Evolutionary conservation across 2,113 vertebrate species (phyloP), one percentile per base, ranked within the genome.

Genomic region (Grus americana): DNA sequence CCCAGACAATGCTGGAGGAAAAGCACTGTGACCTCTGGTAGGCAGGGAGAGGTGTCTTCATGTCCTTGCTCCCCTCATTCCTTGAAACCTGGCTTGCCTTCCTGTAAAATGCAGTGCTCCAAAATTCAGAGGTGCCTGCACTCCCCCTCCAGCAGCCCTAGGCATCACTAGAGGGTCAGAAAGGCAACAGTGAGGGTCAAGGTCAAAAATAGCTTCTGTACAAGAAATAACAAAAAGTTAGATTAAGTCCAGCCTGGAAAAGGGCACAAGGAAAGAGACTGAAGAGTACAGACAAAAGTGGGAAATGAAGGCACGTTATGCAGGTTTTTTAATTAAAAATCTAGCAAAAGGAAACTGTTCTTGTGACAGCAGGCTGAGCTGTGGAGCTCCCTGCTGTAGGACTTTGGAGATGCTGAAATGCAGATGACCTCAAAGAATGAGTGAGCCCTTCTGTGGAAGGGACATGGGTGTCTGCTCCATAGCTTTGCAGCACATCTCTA

Each of bases 241-340:
- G 9, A 12, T 27, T 79, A 15, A 42, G 23, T n/a, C 40, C 30
- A 29, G 10, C 7, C 38, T 79, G 38, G 16, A 34, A 55, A 32
- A 10, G 8, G 7, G 40, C 17, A 22, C 9, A 6, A 73, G 13
- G 52, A 32, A 92, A 76, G 74, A 62, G 47, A 16, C 0, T 9
- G 63, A 47, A 38, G 36, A 61, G 36, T 0, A 2, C 3, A 30
- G 24, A 9, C 5, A 9, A 22, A 52, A 8, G 13, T 59, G 24
- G 49, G 27, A 10, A 50, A 14, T 19, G 5, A 61, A 67, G 32
- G 47, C 19, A 19, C 0, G 0, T 17, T 23, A 6, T 7, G 5
- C 7, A 58, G 13, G 1, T 15, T 11, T 47, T 59, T 40, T 23
- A 1, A 5, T 72, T 49, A 32, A 78, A 68, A 63, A 36, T 5